Percentiles rank a stretch among this genome's conserved stretches.
These are phyloP conservation scores for Nematostella vectensis DNA, from an alignment of 92 coral and sea anemone species.

Conservation along the genomic window DNA sequence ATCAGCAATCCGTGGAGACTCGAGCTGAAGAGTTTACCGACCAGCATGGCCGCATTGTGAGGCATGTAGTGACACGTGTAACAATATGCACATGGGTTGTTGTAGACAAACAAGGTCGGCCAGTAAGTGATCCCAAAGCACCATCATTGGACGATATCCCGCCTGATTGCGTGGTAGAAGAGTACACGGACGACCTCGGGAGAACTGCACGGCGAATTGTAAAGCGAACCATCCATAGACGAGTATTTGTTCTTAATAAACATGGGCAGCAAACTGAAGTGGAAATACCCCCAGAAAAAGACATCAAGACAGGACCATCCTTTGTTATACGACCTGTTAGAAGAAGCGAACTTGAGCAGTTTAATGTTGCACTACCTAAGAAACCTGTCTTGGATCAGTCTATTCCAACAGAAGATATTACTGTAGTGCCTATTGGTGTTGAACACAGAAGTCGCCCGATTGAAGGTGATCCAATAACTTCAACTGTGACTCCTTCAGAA, in stretches of 20 bases:
- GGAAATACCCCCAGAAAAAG: conserved; percentile 4
- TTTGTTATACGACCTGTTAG: conserved; percentile 65
- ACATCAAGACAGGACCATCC: neutral
- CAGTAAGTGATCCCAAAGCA: neutral
- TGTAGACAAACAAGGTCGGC: neutral
- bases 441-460: conserved; percentile 15
- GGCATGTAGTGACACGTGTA: conserved; percentile 25
- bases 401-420: conserved; percentile 3
- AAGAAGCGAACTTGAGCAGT: conserved; percentile 42
- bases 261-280: conserved; percentile 7
- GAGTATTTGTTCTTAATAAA: conserved; percentile 13
- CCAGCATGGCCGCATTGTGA: conserved; percentile 55
- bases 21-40: conserved; percentile 55
- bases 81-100: neutral
- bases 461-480: neutral
- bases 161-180: conserved; percentile 60
- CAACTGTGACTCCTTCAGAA: neutral
- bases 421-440: conserved; percentile 17
- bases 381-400: neutral
- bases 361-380: conserved; percentile 21
- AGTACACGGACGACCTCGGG: conserved; percentile 58
- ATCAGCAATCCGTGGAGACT: neutral
- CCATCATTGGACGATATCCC: conserved; percentile 21
- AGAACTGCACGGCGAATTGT: conserved; percentile 56
- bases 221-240: conserved; percentile 37